Conservation (phyloP, 2,888 invertebrate genomes). For the Nephrotoma flavescens region DNA sequence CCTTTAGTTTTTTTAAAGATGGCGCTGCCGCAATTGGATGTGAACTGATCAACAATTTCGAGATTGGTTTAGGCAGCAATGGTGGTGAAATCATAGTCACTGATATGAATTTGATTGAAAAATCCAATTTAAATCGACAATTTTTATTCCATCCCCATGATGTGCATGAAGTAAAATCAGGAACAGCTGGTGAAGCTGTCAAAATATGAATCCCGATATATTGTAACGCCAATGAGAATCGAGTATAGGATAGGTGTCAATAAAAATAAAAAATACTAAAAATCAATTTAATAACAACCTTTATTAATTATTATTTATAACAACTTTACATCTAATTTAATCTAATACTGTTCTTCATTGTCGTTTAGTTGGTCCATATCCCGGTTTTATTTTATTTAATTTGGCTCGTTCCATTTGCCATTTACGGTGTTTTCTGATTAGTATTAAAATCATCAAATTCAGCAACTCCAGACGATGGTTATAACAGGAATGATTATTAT, state of each 20-base stretch:
- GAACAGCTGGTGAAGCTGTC: slow-evolving; percentile 77
- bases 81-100: slow-evolving; percentile 73
- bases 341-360: too few relatives aligned
- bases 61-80: slow-evolving; percentile 80
- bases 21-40: slow-evolving; percentile 92
- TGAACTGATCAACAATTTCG: slow-evolving; percentile 95
- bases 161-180: slow-evolving; percentile 84
- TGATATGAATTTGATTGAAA: slow-evolving; percentile 99
- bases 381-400: too few relatives aligned
- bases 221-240: slow-evolving; percentile 66
- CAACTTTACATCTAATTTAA: too few relatives aligned
- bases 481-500: too few relatives aligned
- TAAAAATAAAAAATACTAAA: too few relatives aligned
- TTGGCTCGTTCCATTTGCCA: too few relatives aligned
- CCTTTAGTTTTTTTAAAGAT: slow-evolving; percentile 32
- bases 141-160: slow-evolving; percentile 93
- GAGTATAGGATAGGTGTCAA: slow-evolving; percentile 46
- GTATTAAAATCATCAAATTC: too few relatives aligned
- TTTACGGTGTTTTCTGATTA: too few relatives aligned
- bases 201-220: slow-evolving; percentile 67
- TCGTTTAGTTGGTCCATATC: too few relatives aligned
- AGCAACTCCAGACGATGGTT: too few relatives aligned
- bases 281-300: too few relatives aligned
- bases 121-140: slow-evolving; percentile 96
- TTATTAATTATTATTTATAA: too few relatives aligned